Evolutionary conservation across 2,888 invertebrate genomes (phyloP), one percentile per base, ranked within the genome.

Genomic region (Morpho deidamia): DNA sequence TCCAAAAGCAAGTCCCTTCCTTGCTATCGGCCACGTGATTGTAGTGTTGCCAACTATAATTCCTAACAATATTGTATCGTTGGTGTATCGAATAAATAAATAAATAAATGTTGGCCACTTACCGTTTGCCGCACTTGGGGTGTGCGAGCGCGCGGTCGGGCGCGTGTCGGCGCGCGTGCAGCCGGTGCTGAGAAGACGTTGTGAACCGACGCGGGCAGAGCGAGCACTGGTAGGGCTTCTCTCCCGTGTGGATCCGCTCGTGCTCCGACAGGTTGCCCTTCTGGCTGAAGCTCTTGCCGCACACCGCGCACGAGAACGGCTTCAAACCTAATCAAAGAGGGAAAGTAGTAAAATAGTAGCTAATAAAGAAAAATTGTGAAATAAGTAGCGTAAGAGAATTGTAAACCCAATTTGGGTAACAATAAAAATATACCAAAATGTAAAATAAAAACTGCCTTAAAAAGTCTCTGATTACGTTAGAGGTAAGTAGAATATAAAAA

Each of bases 261-360:
- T 96, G 95, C 67, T 95, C 95, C 40, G 92, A 91, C 53, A 95
- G 83, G 83, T 95, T 95, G 53, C 95, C 95, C 70, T 93, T 94
- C 78, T 95, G 95, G 0, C 93, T 93, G 79, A 95, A 95, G 47
- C 91, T 86, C 75, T 95, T 95, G 52, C 91, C 86, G 76, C 96
- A 96, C 11, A 92, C 89, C 50, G 91, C 81, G 70, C 95, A 95
- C 46, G 90, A 81, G 75, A 87, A 94, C 0, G 94, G 94, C 66
- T 94, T 94, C 49, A 92, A 90, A 9, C 88, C 81, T 87, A 70
- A 38, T 11, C 14, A 14, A 3, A n/a, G 9, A 11, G 40, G 14
- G 1, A 14, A 33, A 35, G 1, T 7, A 34, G n/a, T n/a, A n/a
- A n/a, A n/a, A n/a, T n/a, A n/a, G n/a, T n/a, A n/a, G n/a, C n/a